phyloP scores from a whole-genome alignment of 1,140 invertebrate species.

The Drosophila tropicalis region DNA sequence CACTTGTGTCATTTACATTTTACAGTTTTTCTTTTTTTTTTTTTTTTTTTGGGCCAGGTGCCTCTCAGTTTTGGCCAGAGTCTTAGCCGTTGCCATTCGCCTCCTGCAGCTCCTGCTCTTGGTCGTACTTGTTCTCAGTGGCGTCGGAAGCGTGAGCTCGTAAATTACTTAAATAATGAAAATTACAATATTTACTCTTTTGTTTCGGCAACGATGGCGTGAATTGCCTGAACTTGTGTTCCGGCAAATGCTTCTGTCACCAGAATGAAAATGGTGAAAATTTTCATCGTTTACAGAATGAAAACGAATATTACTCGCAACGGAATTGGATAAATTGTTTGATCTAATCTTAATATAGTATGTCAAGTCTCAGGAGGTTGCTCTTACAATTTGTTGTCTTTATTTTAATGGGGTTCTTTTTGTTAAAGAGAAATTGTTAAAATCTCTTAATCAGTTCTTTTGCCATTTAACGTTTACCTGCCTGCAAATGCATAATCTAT shows the following conservation, averaged over 20 bases:
- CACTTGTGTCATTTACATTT: slow-evolving; percentile 55
- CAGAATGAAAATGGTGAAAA: slow-evolving; percentile 2
- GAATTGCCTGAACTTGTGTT: slow-evolving; percentile 12
- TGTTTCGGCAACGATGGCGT: slow-evolving; percentile 33
- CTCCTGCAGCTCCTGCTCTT: too few relatives aligned
- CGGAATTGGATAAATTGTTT: too few relatives aligned
- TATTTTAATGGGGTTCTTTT: too few relatives aligned
- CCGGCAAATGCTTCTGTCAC: slow-evolving; percentile 5
- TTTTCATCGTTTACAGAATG: background rate
- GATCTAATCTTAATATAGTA: too few relatives aligned
- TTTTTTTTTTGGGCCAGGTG: background rate
- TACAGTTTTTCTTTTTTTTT: slow-evolving; percentile 20
- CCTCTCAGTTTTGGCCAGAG: slow-evolving; percentile 8
- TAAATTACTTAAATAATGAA: slow-evolving; percentile 79
- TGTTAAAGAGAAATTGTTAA: too few relatives aligned
- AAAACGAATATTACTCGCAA: too few relatives aligned
- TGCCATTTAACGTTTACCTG: background rate
- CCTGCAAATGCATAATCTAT: too few relatives aligned
- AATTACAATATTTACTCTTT: slow-evolving; percentile 79
- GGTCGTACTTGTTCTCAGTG: background rate
- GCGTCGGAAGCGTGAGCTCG: slow-evolving; percentile 65
- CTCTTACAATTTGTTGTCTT: too few relatives aligned
- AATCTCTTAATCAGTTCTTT: background rate
- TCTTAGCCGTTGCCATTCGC: background rate
- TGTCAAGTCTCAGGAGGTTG: too few relatives aligned